These are phyloP conservation scores for Callosobruchus maculatus DNA, from an alignment of 2,888 invertebrate species.

Conservation along the genomic window DNA sequence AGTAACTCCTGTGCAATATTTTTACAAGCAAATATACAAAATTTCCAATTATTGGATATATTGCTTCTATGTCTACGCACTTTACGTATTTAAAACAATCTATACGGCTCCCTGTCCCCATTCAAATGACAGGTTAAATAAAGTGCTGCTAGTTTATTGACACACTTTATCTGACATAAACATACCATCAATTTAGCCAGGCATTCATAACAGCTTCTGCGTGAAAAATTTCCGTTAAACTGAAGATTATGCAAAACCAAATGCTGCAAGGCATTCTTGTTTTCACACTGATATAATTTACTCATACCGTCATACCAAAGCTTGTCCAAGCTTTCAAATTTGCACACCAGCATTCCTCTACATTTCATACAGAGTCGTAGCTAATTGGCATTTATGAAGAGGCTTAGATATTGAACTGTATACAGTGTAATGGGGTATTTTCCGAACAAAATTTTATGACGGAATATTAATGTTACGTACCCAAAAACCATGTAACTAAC, in stretches of 20 bases:
- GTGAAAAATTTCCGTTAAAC: neutral
- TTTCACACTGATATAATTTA: neutral
- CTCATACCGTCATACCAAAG: neutral
- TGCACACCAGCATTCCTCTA: neutral
- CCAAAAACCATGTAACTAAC: too few relatives aligned
- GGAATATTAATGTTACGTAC: too few relatives aligned
- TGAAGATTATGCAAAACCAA: neutral
- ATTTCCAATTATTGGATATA: too few relatives aligned
- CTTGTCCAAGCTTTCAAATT: neutral
- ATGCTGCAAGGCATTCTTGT: neutral
- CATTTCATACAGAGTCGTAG: neutral
- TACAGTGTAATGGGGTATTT: too few relatives aligned
- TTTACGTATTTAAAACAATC: too few relatives aligned
- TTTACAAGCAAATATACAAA: too few relatives aligned
- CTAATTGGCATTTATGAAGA: neutral
- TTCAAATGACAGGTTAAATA: neutral
- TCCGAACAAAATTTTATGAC: too few relatives aligned
- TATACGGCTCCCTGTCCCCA: too few relatives aligned
- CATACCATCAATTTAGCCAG: neutral
- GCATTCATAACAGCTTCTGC: neutral
- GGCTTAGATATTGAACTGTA: neutral
- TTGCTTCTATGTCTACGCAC: too few relatives aligned
- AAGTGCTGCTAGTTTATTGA: neutral
- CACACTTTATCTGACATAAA: neutral
- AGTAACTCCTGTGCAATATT: too few relatives aligned